phyloP scores from a whole-genome alignment of 23 tunicate species.

The Phallusia fumigata region DNA sequence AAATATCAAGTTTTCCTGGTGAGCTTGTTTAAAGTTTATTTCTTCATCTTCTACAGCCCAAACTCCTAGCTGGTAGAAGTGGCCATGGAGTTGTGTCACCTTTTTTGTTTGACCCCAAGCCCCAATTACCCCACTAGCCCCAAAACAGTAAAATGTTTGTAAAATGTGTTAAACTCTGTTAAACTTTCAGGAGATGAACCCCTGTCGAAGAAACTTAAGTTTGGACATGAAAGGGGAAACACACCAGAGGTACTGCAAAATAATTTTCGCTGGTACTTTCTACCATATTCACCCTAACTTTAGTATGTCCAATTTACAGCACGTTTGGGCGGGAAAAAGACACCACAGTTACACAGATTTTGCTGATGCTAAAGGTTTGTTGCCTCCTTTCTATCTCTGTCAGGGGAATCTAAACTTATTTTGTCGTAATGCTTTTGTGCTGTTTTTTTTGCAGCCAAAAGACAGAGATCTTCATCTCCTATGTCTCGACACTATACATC shows the following conservation, averaged over 20 bases:
- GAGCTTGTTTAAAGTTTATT: not conserved
- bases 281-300: not conserved
- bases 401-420: not conserved
- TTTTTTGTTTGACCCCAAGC: too few species aligned
- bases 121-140: too few species aligned
- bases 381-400: not conserved
- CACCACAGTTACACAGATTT: conserved; percentile 1
- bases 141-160: too few species aligned
- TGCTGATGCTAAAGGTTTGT: not conserved
- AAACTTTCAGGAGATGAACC: not conserved
- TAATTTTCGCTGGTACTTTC: too few species aligned
- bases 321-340: not conserved
- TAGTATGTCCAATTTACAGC: not conserved
- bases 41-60: too few species aligned
- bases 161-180: not conserved
- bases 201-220: not conserved
- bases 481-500: not conserved
- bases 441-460: not conserved
- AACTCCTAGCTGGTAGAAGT: too few species aligned
- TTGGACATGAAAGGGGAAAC: not conserved
- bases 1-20: not conserved
- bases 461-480: conserved; percentile 4
- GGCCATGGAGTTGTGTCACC: too few species aligned
- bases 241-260: not conserved
- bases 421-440: not conserved